phyloP scores from a whole-genome alignment of 2,888 invertebrate species.

The Pasiphila rectangulata region DNA sequence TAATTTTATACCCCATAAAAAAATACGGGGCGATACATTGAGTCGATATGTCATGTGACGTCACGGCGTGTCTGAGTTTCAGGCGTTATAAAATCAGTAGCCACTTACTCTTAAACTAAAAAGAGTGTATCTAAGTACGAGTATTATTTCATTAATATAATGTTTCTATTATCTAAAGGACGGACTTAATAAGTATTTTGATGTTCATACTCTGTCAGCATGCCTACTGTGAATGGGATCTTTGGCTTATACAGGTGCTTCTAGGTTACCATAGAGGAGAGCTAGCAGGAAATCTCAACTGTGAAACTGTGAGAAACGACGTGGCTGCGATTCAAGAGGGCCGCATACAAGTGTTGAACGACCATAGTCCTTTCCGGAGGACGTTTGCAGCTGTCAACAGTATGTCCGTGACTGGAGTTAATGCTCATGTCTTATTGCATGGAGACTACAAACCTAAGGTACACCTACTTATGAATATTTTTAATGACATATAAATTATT shows the following conservation, averaged over 20 bases:
- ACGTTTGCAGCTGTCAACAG: conserved; percentile 57
- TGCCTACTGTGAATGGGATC: no score
- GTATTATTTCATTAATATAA: no score
- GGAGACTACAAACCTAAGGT: conserved; percentile 54
- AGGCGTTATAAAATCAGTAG: no score
- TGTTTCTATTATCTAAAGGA: no score
- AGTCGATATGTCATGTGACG: no score
- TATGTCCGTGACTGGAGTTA: conserved; percentile 51
- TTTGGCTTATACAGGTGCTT: conserved; percentile 48
- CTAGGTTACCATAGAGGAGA: conserved; percentile 84
- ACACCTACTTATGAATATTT: background rate
- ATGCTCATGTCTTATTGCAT: conserved; percentile 51
- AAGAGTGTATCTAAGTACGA: no score
- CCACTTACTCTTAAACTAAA: no score
- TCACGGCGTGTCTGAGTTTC: no score
- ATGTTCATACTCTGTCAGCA: no score
- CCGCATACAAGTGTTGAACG: conserved; percentile 80
- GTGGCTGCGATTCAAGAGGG: conserved; percentile 71
- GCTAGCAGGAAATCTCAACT: conserved; percentile 87
- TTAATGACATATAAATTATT: background rate
- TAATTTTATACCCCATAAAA: no score
- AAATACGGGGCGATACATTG: no score
- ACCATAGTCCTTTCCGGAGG: conserved; percentile 77
- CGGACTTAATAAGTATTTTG: no score
- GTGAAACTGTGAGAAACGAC: conserved; percentile 73